Evolutionary conservation across 2,797 vertebrate species (phyloP).

Genomic region (Caiman crocodilus): DNA sequence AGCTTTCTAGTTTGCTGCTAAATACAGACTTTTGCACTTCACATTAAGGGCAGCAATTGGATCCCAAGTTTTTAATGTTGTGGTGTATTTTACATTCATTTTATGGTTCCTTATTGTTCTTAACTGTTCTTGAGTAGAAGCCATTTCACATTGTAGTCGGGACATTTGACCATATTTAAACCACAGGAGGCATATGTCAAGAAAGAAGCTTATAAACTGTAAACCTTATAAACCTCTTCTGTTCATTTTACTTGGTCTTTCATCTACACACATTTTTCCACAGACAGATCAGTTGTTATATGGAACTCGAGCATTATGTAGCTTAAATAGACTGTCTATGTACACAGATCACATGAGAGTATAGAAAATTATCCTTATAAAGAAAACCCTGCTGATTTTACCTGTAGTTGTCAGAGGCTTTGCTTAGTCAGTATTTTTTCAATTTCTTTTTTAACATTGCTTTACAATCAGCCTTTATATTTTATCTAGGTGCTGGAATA

Average conservation of each 20-base stretch:
- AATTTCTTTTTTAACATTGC: background rate
- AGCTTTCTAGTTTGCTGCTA: background rate
- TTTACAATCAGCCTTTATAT: background rate
- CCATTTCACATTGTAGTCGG: too few relatives aligned
- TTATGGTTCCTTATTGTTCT: background rate
- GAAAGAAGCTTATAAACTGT: background rate
- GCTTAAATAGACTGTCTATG: constrained; percentile 36
- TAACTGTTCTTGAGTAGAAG: background rate
- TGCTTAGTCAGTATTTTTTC: background rate
- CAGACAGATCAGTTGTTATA: constrained; percentile 17
- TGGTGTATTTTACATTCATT: background rate
- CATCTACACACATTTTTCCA: background rate
- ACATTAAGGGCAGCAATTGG: background rate
- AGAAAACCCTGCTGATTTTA: constrained; percentile 16
- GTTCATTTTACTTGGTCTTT: constrained; percentile 1
- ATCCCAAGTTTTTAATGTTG: background rate
- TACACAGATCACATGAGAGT: constrained; percentile 26
- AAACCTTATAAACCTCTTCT: background rate
- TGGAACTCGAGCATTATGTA: constrained; percentile 16
- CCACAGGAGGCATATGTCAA: background rate
- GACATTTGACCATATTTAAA: background rate
- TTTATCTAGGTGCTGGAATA: background rate
- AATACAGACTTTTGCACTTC: background rate
- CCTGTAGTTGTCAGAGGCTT: background rate
- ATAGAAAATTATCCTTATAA: constrained; percentile 23